Base-by-base conservation (phyloP, 2,888 invertebrate genomes). In the Erynnis tages region DNA sequence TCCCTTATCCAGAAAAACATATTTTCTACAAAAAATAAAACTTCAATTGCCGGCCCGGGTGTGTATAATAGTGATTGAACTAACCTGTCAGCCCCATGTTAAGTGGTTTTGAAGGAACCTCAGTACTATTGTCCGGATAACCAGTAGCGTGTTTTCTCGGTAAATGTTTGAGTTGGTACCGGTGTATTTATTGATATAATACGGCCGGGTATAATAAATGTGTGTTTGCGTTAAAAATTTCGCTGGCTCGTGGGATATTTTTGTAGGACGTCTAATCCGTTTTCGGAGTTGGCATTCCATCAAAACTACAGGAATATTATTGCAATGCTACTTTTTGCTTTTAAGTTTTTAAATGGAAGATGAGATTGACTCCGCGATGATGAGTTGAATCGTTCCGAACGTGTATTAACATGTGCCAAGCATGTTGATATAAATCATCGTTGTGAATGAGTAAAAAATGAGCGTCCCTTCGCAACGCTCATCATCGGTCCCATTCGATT, bases 31-130 rank as follows among this genome's bases (percentile, higher is more conserved):
- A 85, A 82, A 81, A 81, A 82, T 80, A 79, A 69, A 71, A 67
- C 72, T 71, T 76, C 73, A 79, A 84, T 84, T 79, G 79, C 73
- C 74, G 65, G 86, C 85, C 80, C 66, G 74, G 71, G 76, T 86
- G 78, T 73, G 76, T 77, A 81, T 84, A 83, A 83, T 83, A 82
- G 83, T 85, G 82, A 85, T 84, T 84, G 86, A 87, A 87, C 84
- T 83, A 86, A 88, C 88, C 89, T 89, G 89, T 89, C 89, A 89
- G 83, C 73, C 88, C 89, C 89, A 88, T 83, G 89, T 89, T 89
- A 88, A 87, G 87, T 84, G 85, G 80, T 84, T 85, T 85, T 76
- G 82, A 84, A 79, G 80, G 84, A 74, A 82, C 79, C 76, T 76
- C 73, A 69, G 66, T 61, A 57, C 79, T 65, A 83, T 88, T 88